A percentile compares a stretch with the other conserved stretches of the same genome.
Evolutionary conservation across 2,888 invertebrate genomes (phyloP).

Genomic region (Dasysyrphus tricinctus): DNA sequence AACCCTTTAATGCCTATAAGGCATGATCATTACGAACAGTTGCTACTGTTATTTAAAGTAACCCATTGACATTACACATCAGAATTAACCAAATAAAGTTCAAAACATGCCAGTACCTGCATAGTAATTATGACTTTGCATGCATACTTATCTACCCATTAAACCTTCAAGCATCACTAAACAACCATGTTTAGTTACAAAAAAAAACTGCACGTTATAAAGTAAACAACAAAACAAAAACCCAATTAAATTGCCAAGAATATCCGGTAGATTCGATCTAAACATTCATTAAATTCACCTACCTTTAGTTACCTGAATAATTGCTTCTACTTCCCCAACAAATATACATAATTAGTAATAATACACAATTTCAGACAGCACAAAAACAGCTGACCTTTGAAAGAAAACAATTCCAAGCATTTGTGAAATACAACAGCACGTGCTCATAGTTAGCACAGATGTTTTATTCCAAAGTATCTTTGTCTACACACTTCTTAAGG

Average conservation of each 20-base stretch:
- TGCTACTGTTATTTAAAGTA: background rate
- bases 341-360: background rate
- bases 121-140: background rate
- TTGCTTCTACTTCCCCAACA: background rate
- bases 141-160: background rate
- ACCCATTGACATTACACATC: background rate
- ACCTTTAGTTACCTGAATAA: background rate
- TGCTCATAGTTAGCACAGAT: slow-evolving; percentile 25
- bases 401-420: slow-evolving; percentile 3
- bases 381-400: slow-evolving; percentile 21
- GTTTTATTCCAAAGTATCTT: background rate
- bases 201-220: background rate
- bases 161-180: slow-evolving; percentile 20
- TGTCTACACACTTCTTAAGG: background rate
- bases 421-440: slow-evolving; percentile 14
- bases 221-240: slow-evolving; percentile 10
- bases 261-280: slow-evolving; percentile 31
- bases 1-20: background rate
- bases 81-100: background rate
- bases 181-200: background rate
- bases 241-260: slow-evolving; percentile 6
- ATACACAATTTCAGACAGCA: background rate
- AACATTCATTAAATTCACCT: slow-evolving; percentile 28
- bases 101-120: background rate
- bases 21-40: background rate